These are phyloP conservation scores for Rhaphigaster nebulosa DNA, from an alignment of 2,888 invertebrate species.

Conservation along the genomic window DNA sequence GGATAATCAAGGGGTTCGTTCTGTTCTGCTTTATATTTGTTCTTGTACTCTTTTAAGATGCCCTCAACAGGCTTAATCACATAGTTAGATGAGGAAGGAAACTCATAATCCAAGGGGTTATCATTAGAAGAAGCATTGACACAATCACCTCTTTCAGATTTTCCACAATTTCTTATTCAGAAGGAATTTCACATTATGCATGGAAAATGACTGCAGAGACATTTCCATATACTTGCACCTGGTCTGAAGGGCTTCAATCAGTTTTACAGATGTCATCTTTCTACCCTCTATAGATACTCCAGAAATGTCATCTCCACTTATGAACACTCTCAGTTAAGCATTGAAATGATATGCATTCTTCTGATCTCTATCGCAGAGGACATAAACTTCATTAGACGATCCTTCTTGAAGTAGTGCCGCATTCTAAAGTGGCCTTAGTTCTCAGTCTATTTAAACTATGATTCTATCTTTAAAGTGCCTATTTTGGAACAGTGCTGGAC, in stretches of 20 bases:
- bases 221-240: too few species aligned
- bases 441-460: conserved; percentile 71
- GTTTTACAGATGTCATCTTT: conserved; percentile 87
- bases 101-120: conserved; percentile 88
- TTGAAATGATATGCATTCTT: conserved; percentile 68
- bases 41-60: conserved; percentile 82
- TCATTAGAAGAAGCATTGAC: conserved; percentile 78
- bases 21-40: conserved; percentile 71
- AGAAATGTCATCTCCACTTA: conserved; percentile 95
- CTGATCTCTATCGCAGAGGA: conserved; percentile 79
- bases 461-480: too few species aligned
- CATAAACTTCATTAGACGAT: conserved; percentile 80
- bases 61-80: conserved; percentile 81
- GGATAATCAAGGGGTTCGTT: conserved; percentile 77
- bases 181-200: conserved; percentile 86
- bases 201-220: conserved; percentile 90
- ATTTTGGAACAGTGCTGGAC: too few species aligned
- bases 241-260: conserved; percentile 91
- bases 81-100: conserved; percentile 80
- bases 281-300: conserved; percentile 96
- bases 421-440: conserved; percentile 82
- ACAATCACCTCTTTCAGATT: conserved; percentile 72
- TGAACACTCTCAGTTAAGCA: conserved; percentile 84
- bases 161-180: conserved; percentile 68
- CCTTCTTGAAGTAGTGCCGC: conserved; percentile 70